Base-by-base conservation (phyloP, 37 sponge, comb jelly and placozoan genomes). In the Hexactinellida sp. region DNA sequence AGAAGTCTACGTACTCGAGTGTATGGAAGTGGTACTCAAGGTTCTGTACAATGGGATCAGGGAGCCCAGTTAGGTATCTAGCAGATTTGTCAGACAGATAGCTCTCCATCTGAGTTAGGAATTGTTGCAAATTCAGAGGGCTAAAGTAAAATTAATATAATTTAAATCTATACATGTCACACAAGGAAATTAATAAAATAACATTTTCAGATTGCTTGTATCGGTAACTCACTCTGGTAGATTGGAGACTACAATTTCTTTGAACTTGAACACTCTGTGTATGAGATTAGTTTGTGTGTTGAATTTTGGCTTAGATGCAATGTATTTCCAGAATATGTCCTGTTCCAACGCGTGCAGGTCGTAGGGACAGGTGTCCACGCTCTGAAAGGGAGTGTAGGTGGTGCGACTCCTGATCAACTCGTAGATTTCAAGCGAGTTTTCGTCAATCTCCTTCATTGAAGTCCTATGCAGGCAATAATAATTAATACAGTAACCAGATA, bases 241-340 rank as follows among this genome's bases (percentile, higher is more conserved):
- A 63, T 63, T 63, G 25, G 76, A 63, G 25, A 63, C 76, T 3
- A 63, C 13, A 25, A 63, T 63, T 63, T 63, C 76, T 63, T 63
- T 63, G 34, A 63, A 63, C 30, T 23, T 63, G 13, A 25, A 63
- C 76, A 63, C 28, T n/a, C 13, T 63, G 13, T 63, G 76, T 7
- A 25, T 63, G 28, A 63, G 76, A n/a, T 10, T 63, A 25, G 76
- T 25, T 63, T 63, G 3, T 7, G 76, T 28, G 34, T 63, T 63
- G 34, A 63, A 63, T 23, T 63, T 63, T 32, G 76, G 76, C 34
- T 63, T 63, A 23, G 76, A 63, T 21, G 76, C 76, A 63, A 63
- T 63, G 76, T 63, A 63, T 63, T 63, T 63, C 76, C 76, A 63
- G 76, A 63, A 63, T 32, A 63, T 63, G 34, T 63, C 76, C 34